phyloP scores from a whole-genome alignment of 2,797 vertebrate genomes.

The Tinamus major region DNA sequence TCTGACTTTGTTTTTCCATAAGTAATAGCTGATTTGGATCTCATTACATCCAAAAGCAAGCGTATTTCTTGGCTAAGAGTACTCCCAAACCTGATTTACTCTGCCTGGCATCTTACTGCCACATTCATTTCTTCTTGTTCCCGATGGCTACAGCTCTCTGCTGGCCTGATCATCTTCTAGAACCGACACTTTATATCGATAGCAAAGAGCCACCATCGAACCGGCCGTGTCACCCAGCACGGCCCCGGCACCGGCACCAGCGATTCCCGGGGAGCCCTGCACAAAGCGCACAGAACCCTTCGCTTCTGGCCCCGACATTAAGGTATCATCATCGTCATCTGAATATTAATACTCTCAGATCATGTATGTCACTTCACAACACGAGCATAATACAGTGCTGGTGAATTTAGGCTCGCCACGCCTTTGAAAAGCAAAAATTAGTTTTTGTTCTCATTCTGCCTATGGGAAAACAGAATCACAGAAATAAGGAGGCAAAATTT shows the following conservation, averaged over 20 bases:
- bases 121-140: conserved; percentile 23
- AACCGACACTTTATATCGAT: conserved; percentile 49
- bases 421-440: not conserved
- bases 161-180: conserved; percentile 2
- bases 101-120: not conserved
- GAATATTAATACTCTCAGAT: not conserved
- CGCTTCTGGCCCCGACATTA: not conserved
- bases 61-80: conserved; percentile 32
- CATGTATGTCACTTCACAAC: accelerated
- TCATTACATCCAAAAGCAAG: not conserved
- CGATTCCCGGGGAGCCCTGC: not conserved
- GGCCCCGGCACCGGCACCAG: not conserved
- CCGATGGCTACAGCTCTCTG: conserved; percentile 44
- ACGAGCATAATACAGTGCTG: not conserved
- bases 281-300: not conserved
- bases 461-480: not conserved
- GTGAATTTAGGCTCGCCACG: not conserved
- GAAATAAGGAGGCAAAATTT: not conserved
- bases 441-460: not conserved
- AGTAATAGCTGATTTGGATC: conserved; percentile 19
- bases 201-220: conserved; percentile 26
- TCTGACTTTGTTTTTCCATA: conserved; percentile 6
- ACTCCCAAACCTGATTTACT: conserved; percentile 15
- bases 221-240: not conserved
- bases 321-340: accelerated